Evolutionary conservation across 2,888 invertebrate genomes (phyloP).

Genomic region (Pristionchus exspectatus): DNA sequence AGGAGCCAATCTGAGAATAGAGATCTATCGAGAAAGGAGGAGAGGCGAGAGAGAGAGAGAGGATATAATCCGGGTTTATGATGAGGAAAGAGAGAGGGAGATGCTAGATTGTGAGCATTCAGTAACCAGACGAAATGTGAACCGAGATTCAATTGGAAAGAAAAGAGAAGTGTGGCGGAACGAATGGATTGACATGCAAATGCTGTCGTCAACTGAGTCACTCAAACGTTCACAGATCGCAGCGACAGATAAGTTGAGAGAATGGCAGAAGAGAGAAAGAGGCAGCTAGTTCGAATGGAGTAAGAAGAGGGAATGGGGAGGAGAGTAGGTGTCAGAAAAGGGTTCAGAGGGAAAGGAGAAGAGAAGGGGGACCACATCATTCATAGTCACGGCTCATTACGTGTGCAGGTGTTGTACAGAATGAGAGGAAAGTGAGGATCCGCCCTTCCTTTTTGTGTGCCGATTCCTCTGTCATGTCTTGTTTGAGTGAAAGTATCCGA

Average conservation of each 20-base stretch:
- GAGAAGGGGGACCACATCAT: background rate
- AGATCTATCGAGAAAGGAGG: background rate
- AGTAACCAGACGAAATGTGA: constrained; percentile 30
- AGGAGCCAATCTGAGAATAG: constrained; percentile 42
- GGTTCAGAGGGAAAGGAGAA: constrained; percentile 5
- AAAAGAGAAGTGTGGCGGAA: background rate
- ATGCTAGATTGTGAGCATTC: constrained; percentile 33
- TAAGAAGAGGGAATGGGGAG: background rate
- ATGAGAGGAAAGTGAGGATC: background rate
- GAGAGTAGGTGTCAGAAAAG: constrained; percentile 14
- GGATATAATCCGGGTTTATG: constrained; percentile 47
- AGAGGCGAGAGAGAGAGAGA: constrained; percentile 41
- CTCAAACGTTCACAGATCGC: background rate
- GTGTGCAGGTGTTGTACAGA: constrained; percentile 1
- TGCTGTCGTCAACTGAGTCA: background rate
- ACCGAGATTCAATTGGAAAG: constrained; percentile 1
- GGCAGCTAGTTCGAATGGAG: constrained; percentile 2
- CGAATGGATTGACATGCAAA: constrained; percentile 22
- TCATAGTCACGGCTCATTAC: constrained; percentile 35
- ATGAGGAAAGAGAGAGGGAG: background rate
- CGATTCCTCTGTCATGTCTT: constrained; percentile 24
- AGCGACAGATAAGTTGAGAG: constrained; percentile 23
- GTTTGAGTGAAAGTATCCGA: constrained; percentile 41
- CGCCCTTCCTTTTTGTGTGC: constrained; percentile 25
- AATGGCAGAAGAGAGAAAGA: constrained; percentile 31